Base-by-base conservation (phyloP, 2,888 invertebrate genomes). In the Rhagonycha lutea region DNA sequence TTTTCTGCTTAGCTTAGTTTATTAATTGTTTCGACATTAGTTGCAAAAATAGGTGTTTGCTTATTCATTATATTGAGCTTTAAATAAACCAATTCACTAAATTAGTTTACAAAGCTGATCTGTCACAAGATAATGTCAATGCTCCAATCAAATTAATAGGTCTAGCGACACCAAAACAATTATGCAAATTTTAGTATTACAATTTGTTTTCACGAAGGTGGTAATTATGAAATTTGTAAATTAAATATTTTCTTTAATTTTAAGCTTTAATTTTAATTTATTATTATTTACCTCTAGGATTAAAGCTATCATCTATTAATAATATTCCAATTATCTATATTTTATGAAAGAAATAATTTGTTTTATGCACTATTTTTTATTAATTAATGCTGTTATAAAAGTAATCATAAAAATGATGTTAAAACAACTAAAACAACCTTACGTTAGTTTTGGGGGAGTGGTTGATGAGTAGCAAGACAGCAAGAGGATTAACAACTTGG, bases 141-240 rank as follows among this genome's bases (percentile, higher is more conserved):
- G 8, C n/a, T 65, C 10, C 4, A 65, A 26, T 65, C 63, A 65
- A 24, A 24, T 65, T 65, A 65, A 65, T 65, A 65, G 63, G 63
- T 65, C n/a, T 65, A 65, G n/a, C 63, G 63, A 65, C 63, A 65
- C 63, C 63, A 65, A 24, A 65, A 23, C 24, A 65, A 65, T 65
- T 65, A 65, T 65, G 63, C 26, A 65, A 65, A 65, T 65, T 24
- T 47, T n/a, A 47, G n/a, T 12, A 47, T 47, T 47, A 47, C n/a
- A 47, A 47, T 8, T 47, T 47, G n/a, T 47, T 47, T 47, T 47
- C 47, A 7, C 47, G 47, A 47, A 47, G 47, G 47, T 8, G n/a
- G n/a, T 2, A 47, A 47, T 47, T 47, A n/a, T n/a, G n/a, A 47
- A 47, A 47, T 47, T 47, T n/a, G n/a, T 47, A 47, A 47, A 47